Conservation (phyloP, 2,797 vertebrate species). For the Neopelma chrysocephalum region DNA sequence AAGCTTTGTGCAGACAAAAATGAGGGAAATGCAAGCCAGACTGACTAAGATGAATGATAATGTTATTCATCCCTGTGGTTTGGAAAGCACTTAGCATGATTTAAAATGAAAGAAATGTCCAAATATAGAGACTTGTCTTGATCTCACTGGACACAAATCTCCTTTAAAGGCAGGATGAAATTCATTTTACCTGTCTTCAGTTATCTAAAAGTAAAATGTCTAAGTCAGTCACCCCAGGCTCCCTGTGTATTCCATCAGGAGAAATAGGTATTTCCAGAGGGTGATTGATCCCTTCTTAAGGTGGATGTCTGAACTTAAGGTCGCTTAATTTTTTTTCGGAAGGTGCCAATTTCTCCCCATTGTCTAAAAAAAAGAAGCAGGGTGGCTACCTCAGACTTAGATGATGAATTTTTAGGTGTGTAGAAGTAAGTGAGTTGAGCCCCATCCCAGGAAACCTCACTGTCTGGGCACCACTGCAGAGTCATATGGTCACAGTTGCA, state of each 20-base stretch:
- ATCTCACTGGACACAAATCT: conserved; percentile 51
- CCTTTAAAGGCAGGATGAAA: conserved; percentile 33
- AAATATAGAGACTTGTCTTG: conserved; percentile 30
- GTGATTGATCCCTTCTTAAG: conserved; percentile 23
- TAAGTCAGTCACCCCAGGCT: background rate
- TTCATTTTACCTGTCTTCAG: conserved; percentile 35
- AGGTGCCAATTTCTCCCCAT: background rate
- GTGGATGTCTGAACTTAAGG: background rate
- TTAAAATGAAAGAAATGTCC: conserved; percentile 46
- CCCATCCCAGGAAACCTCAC: background rate
- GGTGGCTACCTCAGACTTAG: background rate
- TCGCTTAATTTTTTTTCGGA: background rate
- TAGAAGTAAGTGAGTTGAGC: background rate
- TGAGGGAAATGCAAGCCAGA: background rate
- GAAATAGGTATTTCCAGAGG: conserved; percentile 20
- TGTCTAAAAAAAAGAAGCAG: background rate
- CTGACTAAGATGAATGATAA: background rate
- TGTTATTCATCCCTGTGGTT: background rate
- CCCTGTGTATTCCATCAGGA: background rate
- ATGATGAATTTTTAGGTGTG: background rate
- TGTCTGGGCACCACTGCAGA: background rate
- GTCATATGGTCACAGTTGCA: background rate
- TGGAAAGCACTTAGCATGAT: conserved; percentile 35
- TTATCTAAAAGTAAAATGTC: conserved; percentile 25
- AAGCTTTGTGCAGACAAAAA: background rate